Evolutionary conservation across 2,888 invertebrate species (phyloP), one percentile per base, ranked within the genome.

Genomic region (Cryptosula pallasiana): DNA sequence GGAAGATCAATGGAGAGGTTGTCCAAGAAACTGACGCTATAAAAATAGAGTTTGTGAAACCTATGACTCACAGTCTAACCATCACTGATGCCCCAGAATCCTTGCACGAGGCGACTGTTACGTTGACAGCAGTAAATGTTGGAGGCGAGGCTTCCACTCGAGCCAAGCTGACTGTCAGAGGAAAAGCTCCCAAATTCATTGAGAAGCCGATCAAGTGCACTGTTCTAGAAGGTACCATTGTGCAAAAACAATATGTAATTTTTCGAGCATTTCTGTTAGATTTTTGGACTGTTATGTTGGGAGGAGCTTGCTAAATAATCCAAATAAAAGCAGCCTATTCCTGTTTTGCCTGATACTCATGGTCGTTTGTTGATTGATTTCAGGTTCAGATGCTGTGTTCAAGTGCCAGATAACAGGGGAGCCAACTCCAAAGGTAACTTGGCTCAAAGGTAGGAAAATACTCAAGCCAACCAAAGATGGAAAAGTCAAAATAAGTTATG

Each of bases 41-140:
- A 71, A 76, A 76, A 35, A 77, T 81, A 71, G 81, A 81, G 45
- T 77, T 75, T 73, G 75, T 76, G 45, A 81, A 81, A 79, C 80
- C 89, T 69, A 78, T 88, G 80, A 89, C 89, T 75, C 79, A 80
- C 76, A 89, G 89, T 77, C 86, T 92, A 79, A 87, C 88, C 76
- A 89, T 92, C 78, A 86, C 88, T 75, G 90, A 91, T 84, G 90
- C 90, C 73, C 90, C 89, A 81, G 90, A 90, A 55, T 90, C 90
- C 84, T 90, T 91, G 87, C 27, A 63, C n/a, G 25, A 63, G 32
- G 27, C 63, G 13, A 9, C 13, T 9, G 63, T 63, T 3, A 13
- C 32, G 25, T 27, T 63, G 27, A 27, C 27, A 27, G 63, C 63
- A 34, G 32, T 5, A 9, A 92, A 91, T 86, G 84, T 88, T 73